A percentile compares a stretch with the other conserved stretches of the same genome.
Evolutionary conservation across 2,113 vertebrate species (phyloP).

Genomic region (Anguilla japonica): DNA sequence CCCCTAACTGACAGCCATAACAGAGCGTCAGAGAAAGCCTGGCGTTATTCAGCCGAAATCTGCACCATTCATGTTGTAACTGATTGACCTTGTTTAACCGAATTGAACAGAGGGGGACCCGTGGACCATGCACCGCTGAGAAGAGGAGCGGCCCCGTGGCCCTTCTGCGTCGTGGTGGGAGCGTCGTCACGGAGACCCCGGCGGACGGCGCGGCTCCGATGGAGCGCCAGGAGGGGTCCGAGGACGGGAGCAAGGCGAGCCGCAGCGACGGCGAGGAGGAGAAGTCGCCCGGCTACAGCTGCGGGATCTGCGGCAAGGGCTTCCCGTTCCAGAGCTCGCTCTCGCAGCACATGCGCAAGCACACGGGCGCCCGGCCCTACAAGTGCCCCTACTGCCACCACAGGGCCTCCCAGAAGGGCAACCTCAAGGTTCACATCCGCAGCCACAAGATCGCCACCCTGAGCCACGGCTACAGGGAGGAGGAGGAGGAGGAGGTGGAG

Average conservation of each 20-base stretch:
- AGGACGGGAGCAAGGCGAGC: conserved; percentile 58
- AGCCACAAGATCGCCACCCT: conserved; percentile 88
- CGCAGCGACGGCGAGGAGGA: conserved; percentile 70
- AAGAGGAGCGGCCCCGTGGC: conserved; percentile 15
- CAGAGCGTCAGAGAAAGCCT: background rate
- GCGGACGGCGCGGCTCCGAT: conserved; percentile 63
- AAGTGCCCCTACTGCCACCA: conserved; percentile 96
- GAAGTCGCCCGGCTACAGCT: conserved; percentile 74
- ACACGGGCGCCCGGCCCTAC: conserved; percentile 93
- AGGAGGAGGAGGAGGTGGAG: conserved; percentile 71
- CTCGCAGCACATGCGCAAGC: conserved; percentile 94
- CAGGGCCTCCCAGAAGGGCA: conserved; percentile 92
- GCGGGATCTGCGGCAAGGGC: conserved; percentile 88
- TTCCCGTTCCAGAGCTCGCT: conserved; percentile 94
- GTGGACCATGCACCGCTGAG: conserved; percentile 43
- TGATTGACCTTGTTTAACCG: background rate
- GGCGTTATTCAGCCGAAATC: background rate
- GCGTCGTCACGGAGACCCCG: background rate
- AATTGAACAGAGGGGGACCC: background rate
- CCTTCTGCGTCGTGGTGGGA: conserved; percentile 31
- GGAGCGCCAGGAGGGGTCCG: conserved; percentile 67
- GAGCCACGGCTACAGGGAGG: conserved; percentile 77
- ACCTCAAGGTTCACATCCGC: conserved; percentile 93
- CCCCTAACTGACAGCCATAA: background rate
- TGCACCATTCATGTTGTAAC: background rate